A percentile compares a stretch with the other conserved stretches of the same genome.
phyloP scores from a whole-genome alignment of 2,888 invertebrate species.

The Doris montereyensis region DNA sequence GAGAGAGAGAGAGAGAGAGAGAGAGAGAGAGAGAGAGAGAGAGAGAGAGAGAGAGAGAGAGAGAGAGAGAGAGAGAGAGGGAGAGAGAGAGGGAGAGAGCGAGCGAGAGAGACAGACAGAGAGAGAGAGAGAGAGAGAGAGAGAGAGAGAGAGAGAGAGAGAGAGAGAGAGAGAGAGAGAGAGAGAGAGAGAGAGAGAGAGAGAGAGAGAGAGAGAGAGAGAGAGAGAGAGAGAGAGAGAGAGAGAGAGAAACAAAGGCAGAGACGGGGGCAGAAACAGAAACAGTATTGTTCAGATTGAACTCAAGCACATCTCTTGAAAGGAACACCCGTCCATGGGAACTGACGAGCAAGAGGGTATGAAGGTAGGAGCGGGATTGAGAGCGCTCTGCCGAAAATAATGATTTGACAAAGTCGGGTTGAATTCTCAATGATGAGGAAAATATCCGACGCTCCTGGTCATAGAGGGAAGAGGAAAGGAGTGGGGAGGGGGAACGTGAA shows the following conservation, averaged over 20 bases:
- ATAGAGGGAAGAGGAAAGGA: no score
- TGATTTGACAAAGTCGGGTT: no score
- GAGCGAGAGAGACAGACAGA: background rate
- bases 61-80: background rate
- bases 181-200: background rate
- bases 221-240: background rate
- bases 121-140: background rate
- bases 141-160: background rate
- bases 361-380: no score
- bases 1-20: background rate
- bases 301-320: no score
- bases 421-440: no score
- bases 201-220: background rate
- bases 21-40: background rate
- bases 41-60: background rate
- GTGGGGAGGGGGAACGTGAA: no score
- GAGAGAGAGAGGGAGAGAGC: background rate
- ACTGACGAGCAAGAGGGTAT: no score
- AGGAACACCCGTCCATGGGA: no score
- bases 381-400: no score
- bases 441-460: no score
- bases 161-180: background rate
- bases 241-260: no score
- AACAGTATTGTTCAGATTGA: no score
- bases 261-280: background rate